Conservation (phyloP, 64 coral and sea anemone genomes). For the Catalaphyllia jardinei region DNA sequence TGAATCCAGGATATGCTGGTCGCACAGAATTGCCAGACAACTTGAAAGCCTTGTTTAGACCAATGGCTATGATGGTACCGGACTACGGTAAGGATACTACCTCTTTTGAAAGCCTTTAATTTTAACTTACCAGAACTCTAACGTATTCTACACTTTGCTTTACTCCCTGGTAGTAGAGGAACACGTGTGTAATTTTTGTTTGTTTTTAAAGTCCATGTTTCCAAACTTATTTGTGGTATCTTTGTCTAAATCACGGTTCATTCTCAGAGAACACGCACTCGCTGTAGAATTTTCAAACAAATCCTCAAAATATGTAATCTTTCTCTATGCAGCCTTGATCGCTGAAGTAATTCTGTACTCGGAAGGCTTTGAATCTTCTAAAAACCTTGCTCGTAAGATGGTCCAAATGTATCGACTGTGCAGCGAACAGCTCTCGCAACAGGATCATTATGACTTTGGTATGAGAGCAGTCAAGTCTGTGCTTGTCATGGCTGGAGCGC, state of each 20-base stretch:
- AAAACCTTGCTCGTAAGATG: constrained; percentile 98
- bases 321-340: constrained; percentile 74
- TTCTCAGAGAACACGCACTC: too few species aligned
- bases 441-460: constrained; percentile 99
- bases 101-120: neutral
- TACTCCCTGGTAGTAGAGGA: too few species aligned
- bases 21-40: constrained; percentile 98
- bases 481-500: constrained; percentile 96
- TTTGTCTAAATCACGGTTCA: too few species aligned
- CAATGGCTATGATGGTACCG: constrained; percentile 99
- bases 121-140: too few species aligned
- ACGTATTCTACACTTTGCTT: too few species aligned
- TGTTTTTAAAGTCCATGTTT: too few species aligned
- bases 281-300: too few species aligned
- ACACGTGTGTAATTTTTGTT: too few species aligned
- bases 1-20: constrained; percentile 99
- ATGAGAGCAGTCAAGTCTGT: constrained; percentile 99
- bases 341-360: constrained; percentile 99
- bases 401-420: constrained; percentile 98
- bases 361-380: constrained; percentile 98
- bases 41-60: constrained; percentile 98
- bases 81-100: constrained; percentile 77
- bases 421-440: constrained; percentile 97
- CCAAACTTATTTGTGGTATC: too few species aligned
- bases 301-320: neutral